phyloP scores from a whole-genome alignment of 1,140 invertebrate species.

The Macrobrachium rosenbergii region DNA sequence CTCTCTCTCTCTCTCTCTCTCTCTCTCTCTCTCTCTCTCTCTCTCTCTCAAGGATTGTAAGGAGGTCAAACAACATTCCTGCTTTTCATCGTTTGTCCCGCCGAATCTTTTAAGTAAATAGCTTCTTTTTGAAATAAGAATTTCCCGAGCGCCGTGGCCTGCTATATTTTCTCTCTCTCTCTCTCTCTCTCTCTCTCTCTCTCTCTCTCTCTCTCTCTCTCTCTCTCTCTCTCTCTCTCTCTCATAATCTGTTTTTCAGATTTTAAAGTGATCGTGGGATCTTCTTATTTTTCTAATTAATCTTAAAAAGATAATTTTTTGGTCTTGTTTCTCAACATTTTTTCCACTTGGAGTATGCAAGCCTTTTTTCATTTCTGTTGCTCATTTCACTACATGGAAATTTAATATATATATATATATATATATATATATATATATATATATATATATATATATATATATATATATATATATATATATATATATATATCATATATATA shows the following conservation, averaged over 20 bases:
- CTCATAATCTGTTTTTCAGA: neutral
- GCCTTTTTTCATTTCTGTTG: too few species aligned
- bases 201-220: conserved; percentile 4
- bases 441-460: conserved; percentile 22
- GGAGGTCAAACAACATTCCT: neutral
- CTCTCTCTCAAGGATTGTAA: neutral
- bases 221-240: neutral
- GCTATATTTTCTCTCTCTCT: neutral
- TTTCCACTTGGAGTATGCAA: too few species aligned
- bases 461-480: conserved; percentile 19
- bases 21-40: conserved; percentile 1
- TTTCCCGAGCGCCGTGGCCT: neutral
- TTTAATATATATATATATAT: neutral
- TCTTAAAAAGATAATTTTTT: too few species aligned
- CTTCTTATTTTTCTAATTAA: too few species aligned
- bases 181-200: conserved; percentile 2
- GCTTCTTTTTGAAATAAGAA: too few species aligned
- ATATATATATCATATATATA: too few species aligned
- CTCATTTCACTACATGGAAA: neutral
- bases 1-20: neutral
- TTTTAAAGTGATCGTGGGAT: neutral
- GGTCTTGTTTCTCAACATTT: too few species aligned
- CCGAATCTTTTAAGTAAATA: neutral
- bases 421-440: conserved; percentile 20
- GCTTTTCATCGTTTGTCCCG: neutral